Base-by-base conservation (phyloP, 1,140 invertebrate genomes). In the Drosophila mayri region DNA sequence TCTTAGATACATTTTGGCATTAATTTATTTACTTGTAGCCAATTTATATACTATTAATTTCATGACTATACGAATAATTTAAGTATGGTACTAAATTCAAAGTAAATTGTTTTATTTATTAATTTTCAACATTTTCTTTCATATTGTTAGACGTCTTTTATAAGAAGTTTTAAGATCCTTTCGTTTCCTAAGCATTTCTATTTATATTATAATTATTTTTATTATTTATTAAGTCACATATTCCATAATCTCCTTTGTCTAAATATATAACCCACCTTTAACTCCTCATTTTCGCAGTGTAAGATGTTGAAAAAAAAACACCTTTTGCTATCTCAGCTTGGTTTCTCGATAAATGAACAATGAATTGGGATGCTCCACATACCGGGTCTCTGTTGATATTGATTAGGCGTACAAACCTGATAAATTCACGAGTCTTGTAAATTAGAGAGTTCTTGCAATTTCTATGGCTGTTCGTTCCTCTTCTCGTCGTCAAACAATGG, bases 391-490 rank as follows among this genome's bases (percentile, higher is more conserved):
- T 72, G 67, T 72, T 60, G 44, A 72, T 72, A 60, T 70, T 70
- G 66, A 70, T 70, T 67, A 70, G 66, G 47, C 61, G 30, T 70
- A 30, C 62, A 38, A 44, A 25, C 38, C 66, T 70, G 66, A 70
- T 60, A 72, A 72, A 72, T 72, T 72, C 70, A 72, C 47, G 54
- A 60, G 52, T 59, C 54, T 60, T 72, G 28, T 37, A 58, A 49
- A 71, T 72, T 72, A 72, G 70, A 72, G 52, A 71, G 41, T 59
- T 41, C 54, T 72, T 28, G 52, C 52, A 14, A 35, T 66, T 43
- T 66, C 59, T 30, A 32, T 38, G n/a, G 32, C 38, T 47, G 66
- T 22, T 16, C 25, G 35, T 37, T 16, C 20, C 16, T 35, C 22
- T 38, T 16, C 44, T 47, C 22, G 14, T 25, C 35, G 35, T n/a